Base-by-base conservation (phyloP, 2,797 vertebrate species). In the Protosalanx chinensis region DNA sequence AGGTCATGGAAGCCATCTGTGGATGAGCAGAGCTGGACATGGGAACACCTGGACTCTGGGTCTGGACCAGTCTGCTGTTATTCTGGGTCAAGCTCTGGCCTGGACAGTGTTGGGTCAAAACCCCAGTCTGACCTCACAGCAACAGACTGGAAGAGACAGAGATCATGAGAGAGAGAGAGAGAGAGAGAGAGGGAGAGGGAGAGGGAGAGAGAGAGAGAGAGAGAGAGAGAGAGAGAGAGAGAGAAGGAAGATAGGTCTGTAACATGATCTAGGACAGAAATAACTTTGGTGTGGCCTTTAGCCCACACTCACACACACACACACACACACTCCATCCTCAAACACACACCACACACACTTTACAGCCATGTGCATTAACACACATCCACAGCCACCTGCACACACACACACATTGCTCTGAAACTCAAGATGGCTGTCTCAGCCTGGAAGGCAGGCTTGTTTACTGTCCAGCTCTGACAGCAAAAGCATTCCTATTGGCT, bases 211-310 rank as follows among this genome's bases (percentile, higher is more conserved):
- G 10, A 13, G 41, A 46, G 33, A 6, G 6, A 35, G 33, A 35
- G 33, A 35, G 33, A 35, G 3, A 35, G 4, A 33, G 12, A 46
- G 8, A 46, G 41, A 46, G 41, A 41, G 35, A 7, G 7, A 37
- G 56, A 4, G 6, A 13, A 13, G 35, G 1, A 23, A 1, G 5
- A 32, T 72, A 18, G 65, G 58, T 56, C 30, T 23, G 46, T 88
- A 83, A 89, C 67, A 67, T 67, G 83, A 89, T 82, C 77, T 71
- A 70, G 72, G 77, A 87, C 82, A 83, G 70, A 87, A 89, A 88
- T 87, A 88, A 86, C 41, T 6, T 6, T 13, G 3, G 8, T 68
- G 57, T 33, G 68, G 46, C 41, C 2, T 46, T 46, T 46, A 46
- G 41, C 41, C 12, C 66, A 64, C 67, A 46, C 59, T 46, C 41